Percentiles rank a stretch among this genome's conserved stretches.
phyloP scores from a whole-genome alignment of 2,797 vertebrate genomes.

The Smutsia gigantea region DNA sequence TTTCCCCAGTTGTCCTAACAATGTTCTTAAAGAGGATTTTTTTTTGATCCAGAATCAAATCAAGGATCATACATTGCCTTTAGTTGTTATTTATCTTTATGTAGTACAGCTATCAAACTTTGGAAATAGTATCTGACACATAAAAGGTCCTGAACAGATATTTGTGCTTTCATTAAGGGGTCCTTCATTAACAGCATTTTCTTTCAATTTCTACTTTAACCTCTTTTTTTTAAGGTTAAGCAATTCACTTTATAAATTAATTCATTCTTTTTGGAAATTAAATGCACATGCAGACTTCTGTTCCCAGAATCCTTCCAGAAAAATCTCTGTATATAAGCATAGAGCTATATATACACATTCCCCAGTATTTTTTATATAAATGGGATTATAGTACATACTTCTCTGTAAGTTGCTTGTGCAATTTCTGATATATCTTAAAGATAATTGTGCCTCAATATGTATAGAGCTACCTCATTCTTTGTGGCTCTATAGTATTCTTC shows the following conservation, averaged over 20 bases:
- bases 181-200: background rate
- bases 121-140: background rate
- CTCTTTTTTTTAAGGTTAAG: background rate
- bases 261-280: background rate
- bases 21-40: background rate
- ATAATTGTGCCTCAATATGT: background rate
- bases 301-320: background rate
- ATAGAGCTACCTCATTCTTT: background rate
- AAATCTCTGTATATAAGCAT: background rate
- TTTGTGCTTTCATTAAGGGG: background rate
- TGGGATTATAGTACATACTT: background rate
- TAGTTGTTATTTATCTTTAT: background rate
- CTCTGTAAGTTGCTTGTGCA: background rate
- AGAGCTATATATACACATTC: background rate
- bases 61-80: background rate
- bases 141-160: too few relatives aligned
- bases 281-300: background rate
- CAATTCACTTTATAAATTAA: background rate
- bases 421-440: background rate
- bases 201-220: background rate
- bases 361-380: background rate
- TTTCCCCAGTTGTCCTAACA: background rate
- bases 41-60: background rate
- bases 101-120: background rate
- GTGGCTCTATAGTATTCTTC: background rate